These are phyloP conservation scores for Bufotes viridis DNA, from an alignment of 2,797 vertebrate species.

Conservation along the genomic window DNA sequence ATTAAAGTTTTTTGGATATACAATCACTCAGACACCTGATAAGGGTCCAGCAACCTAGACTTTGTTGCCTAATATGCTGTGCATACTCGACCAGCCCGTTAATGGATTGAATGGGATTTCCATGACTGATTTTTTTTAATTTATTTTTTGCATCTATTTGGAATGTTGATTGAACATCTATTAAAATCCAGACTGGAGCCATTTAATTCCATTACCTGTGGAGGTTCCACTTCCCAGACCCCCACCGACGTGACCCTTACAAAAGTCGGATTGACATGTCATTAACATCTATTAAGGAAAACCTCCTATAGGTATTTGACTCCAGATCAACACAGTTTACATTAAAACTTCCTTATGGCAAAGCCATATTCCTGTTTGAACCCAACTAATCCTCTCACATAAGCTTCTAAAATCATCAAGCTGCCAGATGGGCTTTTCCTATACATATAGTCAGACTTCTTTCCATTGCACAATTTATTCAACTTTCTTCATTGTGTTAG, in stretches of 20 bases:
- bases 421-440: not conserved
- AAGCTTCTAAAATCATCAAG: not conserved
- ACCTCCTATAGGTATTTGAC: not conserved
- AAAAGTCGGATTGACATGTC: not conserved
- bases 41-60: not conserved
- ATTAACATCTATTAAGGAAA: not conserved
- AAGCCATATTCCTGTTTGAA: not conserved
- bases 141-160: not conserved
- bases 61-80: not conserved
- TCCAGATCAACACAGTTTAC: not conserved
- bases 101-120: not conserved
- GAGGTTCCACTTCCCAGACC: not conserved
- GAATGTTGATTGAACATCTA: not conserved
- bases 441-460: not conserved
- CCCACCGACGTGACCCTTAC: not conserved
- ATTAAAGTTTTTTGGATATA: not conserved
- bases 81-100: not conserved
- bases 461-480: not conserved
- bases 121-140: not conserved
- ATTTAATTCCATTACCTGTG: not conserved
- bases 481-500: not conserved
- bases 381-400: not conserved
- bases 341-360: not conserved
- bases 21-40: not conserved
- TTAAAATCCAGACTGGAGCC: not conserved